phyloP scores from a whole-genome alignment of 1,140 invertebrate genomes.

The Drosophila tristis region DNA sequence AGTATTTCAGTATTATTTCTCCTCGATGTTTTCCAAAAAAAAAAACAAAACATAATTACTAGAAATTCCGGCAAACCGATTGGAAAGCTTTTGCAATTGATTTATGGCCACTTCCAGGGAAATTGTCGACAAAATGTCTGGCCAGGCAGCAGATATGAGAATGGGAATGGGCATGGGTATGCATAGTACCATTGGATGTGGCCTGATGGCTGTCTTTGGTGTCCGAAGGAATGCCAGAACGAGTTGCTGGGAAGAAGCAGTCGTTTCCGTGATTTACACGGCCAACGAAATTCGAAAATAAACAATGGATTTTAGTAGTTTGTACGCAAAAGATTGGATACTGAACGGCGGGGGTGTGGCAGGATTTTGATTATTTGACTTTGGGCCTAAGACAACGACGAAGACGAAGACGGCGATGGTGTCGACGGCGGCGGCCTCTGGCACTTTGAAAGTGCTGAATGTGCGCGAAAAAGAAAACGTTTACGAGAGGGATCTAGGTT shows the following conservation, averaged over 20 bases:
- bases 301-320: slow-evolving; percentile 74
- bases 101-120: slow-evolving; percentile 80
- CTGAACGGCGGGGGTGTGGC: slow-evolving; percentile 3
- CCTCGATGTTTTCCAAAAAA: slow-evolving; percentile 39
- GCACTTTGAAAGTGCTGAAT: slow-evolving; percentile 80
- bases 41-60: slow-evolving; percentile 46
- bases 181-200: slow-evolving; percentile 1
- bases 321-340: slow-evolving; percentile 37
- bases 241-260: slow-evolving; percentile 58
- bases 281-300: slow-evolving; percentile 74
- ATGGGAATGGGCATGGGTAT: slow-evolving; percentile 6
- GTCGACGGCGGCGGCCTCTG: slow-evolving; percentile 32
- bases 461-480: slow-evolving; percentile 33
- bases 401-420: not conserved
- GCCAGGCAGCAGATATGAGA: slow-evolving; percentile 41
- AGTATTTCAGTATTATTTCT: slow-evolving; percentile 34
- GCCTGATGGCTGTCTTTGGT: too few relatives aligned
- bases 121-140: slow-evolving; percentile 83
- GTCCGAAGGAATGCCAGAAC: slow-evolving; percentile 39
- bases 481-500: not conserved
- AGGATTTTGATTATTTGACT: slow-evolving; percentile 64
- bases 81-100: slow-evolving; percentile 68
- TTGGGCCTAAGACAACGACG: slow-evolving; percentile 42
- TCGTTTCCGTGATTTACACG: slow-evolving; percentile 80
- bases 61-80: slow-evolving; percentile 63